Evolutionary conservation across 2,888 invertebrate species (phyloP).

Genomic region (Zhuqinia jingwanae): DNA sequence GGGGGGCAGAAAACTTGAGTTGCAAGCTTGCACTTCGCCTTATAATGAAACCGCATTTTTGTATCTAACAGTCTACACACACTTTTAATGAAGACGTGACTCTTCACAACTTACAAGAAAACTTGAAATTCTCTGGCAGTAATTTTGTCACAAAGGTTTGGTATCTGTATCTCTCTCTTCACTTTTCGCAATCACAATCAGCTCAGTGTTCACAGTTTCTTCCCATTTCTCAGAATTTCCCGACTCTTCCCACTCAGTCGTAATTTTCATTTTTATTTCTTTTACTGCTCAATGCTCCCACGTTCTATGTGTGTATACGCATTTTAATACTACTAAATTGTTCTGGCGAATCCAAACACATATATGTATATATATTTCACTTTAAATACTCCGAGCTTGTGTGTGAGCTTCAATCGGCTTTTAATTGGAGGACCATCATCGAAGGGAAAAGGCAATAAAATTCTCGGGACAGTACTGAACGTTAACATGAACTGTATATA

Average conservation of each 20-base stretch:
- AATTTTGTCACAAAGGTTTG: conserved; percentile 34
- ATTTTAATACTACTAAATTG: background rate
- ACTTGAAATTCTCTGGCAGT: conserved; percentile 35
- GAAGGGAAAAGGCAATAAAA: conserved; percentile 11
- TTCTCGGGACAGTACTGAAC: background rate
- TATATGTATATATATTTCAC: conserved; percentile 11
- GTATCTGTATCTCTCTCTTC: background rate
- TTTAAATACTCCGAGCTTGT: conserved; percentile 40
- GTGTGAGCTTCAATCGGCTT: conserved; percentile 44
- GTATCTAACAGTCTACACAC: conserved; percentile 5
- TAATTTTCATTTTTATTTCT: conserved; percentile 38
- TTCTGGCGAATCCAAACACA: too few relatives aligned
- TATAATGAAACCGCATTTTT: conserved; percentile 28
- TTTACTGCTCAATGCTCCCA: background rate
- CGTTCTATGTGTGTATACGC: background rate
- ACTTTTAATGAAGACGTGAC: conserved; percentile 53
- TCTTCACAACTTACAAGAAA: conserved; percentile 21
- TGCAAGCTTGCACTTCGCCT: background rate
- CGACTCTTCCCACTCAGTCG: conserved; percentile 25
- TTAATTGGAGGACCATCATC: conserved; percentile 51
- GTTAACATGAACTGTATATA: background rate
- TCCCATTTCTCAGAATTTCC: conserved; percentile 22
- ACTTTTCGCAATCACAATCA: too few relatives aligned
- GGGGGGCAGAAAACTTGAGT: background rate
- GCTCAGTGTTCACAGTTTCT: conserved; percentile 10